phyloP scores from a whole-genome alignment of 2,888 invertebrate genomes.

The Cerastis leucographa region DNA sequence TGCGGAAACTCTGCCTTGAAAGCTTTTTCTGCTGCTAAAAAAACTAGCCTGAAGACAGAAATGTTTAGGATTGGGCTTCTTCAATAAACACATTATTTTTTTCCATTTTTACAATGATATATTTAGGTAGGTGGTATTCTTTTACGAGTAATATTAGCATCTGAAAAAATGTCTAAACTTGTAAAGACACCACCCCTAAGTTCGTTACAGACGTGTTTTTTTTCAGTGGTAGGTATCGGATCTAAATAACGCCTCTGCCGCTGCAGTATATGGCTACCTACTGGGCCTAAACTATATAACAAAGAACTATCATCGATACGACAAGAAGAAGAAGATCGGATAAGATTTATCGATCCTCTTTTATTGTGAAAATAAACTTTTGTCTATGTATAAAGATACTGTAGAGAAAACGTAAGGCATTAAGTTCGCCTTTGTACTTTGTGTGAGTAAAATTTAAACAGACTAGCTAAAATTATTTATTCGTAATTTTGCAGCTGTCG shows the following conservation, averaged over 20 bases:
- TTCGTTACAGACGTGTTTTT: background rate
- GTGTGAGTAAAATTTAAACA: background rate
- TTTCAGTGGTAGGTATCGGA: background rate
- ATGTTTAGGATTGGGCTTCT: background rate
- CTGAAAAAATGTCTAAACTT: background rate
- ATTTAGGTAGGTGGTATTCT: too few relatives aligned
- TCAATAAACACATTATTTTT: background rate
- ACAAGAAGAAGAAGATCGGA: background rate
- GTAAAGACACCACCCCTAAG: background rate
- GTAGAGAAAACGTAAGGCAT: background rate
- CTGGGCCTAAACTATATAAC: too few relatives aligned
- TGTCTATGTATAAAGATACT: background rate
- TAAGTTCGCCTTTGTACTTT: background rate
- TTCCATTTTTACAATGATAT: too few relatives aligned
- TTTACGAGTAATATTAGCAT: background rate
- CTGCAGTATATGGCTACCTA: too few relatives aligned
- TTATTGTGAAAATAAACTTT: background rate
- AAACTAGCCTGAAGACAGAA: background rate
- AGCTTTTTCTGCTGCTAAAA: background rate
- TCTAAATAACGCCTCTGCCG: too few relatives aligned
- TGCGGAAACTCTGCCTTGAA: background rate
- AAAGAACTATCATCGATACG: too few relatives aligned
- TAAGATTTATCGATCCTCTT: background rate
- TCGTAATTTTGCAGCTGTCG: slow-evolving; percentile 82
- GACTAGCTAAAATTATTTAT: background rate